Evolutionary conservation across 2,797 vertebrate genomes (phyloP).

Genomic region (Enteromius radiatus): DNA sequence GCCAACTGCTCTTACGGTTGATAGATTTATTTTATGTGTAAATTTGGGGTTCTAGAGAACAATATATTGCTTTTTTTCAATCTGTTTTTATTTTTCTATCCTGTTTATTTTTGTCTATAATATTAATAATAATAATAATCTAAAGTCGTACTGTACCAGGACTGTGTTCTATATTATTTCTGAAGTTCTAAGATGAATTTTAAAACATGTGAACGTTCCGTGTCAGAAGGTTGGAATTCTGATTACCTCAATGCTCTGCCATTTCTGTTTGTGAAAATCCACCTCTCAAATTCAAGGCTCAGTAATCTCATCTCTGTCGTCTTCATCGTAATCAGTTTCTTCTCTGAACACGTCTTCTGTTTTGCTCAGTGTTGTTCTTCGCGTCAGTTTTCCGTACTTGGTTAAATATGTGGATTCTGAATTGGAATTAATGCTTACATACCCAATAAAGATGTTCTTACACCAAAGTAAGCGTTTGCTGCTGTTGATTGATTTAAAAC

Average conservation of each 20-base stretch:
- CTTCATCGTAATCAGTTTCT: conserved; percentile 33
- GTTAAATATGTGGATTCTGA: conserved; percentile 91
- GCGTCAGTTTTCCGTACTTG: conserved; percentile 79
- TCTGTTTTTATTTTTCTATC: conserved; percentile 76
- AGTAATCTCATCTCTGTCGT: conserved; percentile 34
- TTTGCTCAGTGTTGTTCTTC: conserved; percentile 66
- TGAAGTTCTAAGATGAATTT: conserved; percentile 70
- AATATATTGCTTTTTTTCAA: conserved; percentile 81
- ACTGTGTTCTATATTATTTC: conserved; percentile 77
- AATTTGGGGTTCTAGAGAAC: conserved; percentile 87
- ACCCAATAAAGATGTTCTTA: conserved; percentile 61
- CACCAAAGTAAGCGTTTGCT: background rate
- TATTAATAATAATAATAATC: conserved; percentile 66
- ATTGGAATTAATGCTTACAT: conserved; percentile 68
- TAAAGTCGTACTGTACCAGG: conserved; percentile 81
- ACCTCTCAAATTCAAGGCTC: conserved; percentile 43
- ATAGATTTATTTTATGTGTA: conserved; percentile 87
- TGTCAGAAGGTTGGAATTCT: conserved; percentile 75
- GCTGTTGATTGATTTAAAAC: background rate
- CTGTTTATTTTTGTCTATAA: conserved; percentile 72
- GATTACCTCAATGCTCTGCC: conserved; percentile 79
- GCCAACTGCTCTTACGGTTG: conserved; percentile 85
- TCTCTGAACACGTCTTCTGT: conserved; percentile 38
- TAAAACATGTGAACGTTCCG: conserved; percentile 78
- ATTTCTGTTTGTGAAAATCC: conserved; percentile 56